phyloP scores from a whole-genome alignment of 1,140 invertebrate genomes.

The Copidosoma floridanum region DNA sequence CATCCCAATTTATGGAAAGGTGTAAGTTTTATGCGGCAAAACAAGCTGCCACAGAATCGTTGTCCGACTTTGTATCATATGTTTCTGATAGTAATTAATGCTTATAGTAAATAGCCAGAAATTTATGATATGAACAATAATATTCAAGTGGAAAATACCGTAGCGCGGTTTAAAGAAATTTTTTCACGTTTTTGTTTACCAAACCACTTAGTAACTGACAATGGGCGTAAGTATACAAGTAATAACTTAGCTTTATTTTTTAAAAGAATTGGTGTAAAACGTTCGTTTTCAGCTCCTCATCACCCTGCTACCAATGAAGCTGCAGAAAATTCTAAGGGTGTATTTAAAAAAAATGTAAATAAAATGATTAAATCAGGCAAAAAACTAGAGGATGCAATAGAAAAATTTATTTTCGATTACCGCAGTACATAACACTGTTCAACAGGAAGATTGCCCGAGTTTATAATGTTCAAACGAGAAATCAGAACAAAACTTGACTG shows the following conservation, averaged over 20 bases:
- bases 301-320: slow-evolving; percentile 44
- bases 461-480: slow-evolving; percentile 5
- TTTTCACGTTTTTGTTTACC: too few species aligned
- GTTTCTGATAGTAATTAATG: slow-evolving; percentile 41
- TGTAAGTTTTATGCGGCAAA: too few species aligned
- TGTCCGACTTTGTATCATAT: too few species aligned
- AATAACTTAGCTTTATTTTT: slow-evolving; percentile 34
- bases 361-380: slow-evolving; percentile 29
- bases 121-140: neutral
- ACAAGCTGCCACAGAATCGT: too few species aligned
- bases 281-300: slow-evolving; percentile 36
- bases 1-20: too few species aligned
- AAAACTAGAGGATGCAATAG: slow-evolving; percentile 7
- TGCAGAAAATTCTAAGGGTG: slow-evolving; percentile 40
- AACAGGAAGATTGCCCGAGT: slow-evolving; percentile 6
- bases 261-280: slow-evolving; percentile 32
- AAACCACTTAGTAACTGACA: slow-evolving; percentile 17
- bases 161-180: too few species aligned
- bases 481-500: neutral
- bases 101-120: too few species aligned
- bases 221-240: slow-evolving; percentile 29
- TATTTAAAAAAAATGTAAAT: slow-evolving; percentile 38
- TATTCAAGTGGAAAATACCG: slow-evolving; percentile 12
- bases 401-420: slow-evolving; percentile 15
- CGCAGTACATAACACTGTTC: neutral